phyloP scores from a whole-genome alignment of 2,113 vertebrate species.

The Bufo gargarizans region DNA sequence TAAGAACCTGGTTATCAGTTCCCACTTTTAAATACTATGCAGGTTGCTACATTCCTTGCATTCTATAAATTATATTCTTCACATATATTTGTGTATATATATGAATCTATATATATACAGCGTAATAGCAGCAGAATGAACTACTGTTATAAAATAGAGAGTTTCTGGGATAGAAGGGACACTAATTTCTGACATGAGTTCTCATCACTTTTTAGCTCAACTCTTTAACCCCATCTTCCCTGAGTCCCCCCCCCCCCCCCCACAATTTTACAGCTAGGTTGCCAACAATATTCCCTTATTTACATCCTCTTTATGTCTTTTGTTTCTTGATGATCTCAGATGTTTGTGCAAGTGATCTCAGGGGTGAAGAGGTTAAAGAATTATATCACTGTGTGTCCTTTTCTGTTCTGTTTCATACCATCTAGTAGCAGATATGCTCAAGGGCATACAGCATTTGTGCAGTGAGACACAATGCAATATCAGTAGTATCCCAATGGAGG shows the following conservation, averaged over 20 bases:
- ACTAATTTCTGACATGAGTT: constrained; percentile 78
- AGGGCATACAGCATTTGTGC: constrained; percentile 69
- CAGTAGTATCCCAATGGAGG: constrained; percentile 80
- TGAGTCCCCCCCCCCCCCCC: constrained; percentile 4
- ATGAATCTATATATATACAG: constrained; percentile 30
- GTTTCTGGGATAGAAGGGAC: constrained; percentile 78
- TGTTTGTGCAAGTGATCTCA: constrained; percentile 60
- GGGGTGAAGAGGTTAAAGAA: constrained; percentile 71
- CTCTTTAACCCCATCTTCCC: constrained; percentile 47
- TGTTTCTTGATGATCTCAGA: neutral
- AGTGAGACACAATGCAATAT: constrained; percentile 74
- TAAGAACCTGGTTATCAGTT: constrained; percentile 75
- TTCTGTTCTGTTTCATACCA: constrained; percentile 65
- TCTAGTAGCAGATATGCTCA: constrained; percentile 69
- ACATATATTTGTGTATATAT: constrained; percentile 30
- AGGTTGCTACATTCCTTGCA: constrained; percentile 85
- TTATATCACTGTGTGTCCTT: constrained; percentile 65
- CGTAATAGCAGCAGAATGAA: constrained; percentile 81
- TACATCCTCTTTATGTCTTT: neutral
- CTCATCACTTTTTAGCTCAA: constrained; percentile 72
- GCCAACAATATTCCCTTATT: neutral
- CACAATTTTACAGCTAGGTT: neutral
- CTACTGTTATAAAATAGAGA: constrained; percentile 78
- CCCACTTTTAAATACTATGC: constrained; percentile 75
- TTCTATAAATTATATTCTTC: constrained; percentile 78